These are phyloP conservation scores for Nothocercus julius DNA, from an alignment of 2,113 vertebrate species.

Conservation along the genomic window DNA sequence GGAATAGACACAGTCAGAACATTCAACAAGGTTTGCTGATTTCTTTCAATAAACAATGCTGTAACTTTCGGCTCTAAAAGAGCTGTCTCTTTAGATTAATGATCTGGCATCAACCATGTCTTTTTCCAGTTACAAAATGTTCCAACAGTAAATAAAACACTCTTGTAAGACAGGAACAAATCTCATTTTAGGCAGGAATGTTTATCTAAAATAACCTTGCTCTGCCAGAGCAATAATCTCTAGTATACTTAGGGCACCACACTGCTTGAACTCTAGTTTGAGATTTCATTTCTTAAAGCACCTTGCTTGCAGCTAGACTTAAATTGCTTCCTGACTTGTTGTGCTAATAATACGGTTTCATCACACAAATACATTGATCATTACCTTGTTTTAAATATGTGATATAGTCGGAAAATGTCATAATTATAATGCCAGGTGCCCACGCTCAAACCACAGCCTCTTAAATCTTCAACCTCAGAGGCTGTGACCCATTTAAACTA, in stretches of 20 bases:
- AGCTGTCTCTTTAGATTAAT: background rate
- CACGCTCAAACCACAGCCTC: background rate
- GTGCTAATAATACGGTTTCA: background rate
- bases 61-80: background rate
- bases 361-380: background rate
- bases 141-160: slow-evolving; percentile 45
- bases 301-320: background rate
- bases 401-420: background rate
- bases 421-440: background rate
- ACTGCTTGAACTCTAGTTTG: slow-evolving; percentile 14
- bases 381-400: background rate
- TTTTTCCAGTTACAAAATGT: slow-evolving; percentile 35
- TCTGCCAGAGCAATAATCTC: slow-evolving; percentile 18
- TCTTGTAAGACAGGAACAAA: background rate
- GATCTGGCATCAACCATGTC: background rate
- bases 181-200: background rate
- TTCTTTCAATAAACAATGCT: background rate
- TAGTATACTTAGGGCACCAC: background rate
- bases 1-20: background rate
- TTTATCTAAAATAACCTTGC: slow-evolving; percentile 32
- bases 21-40: background rate
- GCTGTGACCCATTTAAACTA: background rate
- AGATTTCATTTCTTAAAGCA: background rate
- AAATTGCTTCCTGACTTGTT: background rate
- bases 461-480: background rate